Conservation (phyloP, 2,113 vertebrate species). For the Bombycilla garrulus region DNA sequence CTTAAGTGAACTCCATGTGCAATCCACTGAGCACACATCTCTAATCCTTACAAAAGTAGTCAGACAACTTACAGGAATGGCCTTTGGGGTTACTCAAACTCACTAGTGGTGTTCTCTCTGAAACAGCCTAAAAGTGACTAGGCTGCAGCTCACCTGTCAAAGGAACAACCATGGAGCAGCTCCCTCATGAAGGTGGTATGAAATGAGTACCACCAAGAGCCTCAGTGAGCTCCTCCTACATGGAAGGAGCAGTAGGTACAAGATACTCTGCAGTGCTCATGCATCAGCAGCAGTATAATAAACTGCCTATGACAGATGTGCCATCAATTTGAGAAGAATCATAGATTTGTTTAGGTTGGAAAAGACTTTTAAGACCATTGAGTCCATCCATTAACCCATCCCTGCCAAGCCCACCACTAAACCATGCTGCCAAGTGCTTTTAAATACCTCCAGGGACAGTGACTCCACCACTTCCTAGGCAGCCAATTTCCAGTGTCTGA, state of each 20-base stretch:
- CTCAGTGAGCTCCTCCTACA: rapidly evolving
- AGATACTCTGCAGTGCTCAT: neutral
- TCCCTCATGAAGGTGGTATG: neutral
- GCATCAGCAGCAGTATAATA: neutral
- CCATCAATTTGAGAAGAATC: neutral
- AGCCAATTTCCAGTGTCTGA: neutral
- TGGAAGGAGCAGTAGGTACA: neutral
- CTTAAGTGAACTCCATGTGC: neutral
- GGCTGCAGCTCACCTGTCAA: neutral
- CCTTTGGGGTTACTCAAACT: neutral
- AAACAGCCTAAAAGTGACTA: neutral
- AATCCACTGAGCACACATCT: neutral
- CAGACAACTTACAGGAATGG: rapidly evolving
- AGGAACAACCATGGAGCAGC: neutral
- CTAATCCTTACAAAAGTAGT: neutral
- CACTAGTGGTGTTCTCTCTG: neutral
- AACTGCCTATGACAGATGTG: neutral
- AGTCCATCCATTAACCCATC: neutral
- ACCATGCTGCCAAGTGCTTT: rapidly evolving
- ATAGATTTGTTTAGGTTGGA: neutral
- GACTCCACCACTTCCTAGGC: neutral
- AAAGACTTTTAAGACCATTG: neutral
- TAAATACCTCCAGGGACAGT: neutral
- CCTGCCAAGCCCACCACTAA: neutral
- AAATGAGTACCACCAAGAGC: rapidly evolving